phyloP scores from a whole-genome alignment of 2,113 vertebrate genomes.

The Poicephalus gulielmi region DNA sequence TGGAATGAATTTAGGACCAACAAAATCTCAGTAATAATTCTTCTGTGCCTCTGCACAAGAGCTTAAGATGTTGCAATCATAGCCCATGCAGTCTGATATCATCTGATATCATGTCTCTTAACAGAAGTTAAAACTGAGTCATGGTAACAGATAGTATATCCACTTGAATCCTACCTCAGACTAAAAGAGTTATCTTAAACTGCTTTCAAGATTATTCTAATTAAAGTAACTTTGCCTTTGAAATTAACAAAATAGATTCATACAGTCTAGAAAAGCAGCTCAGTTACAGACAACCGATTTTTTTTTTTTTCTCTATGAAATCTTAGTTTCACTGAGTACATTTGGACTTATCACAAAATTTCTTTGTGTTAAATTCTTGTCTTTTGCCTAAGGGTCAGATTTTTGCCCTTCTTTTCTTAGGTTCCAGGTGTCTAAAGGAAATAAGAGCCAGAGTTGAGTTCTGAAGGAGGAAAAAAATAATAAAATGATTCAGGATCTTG shows the following conservation, averaged over 20 bases:
- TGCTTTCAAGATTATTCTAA: background rate
- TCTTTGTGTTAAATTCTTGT: background rate
- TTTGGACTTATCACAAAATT: background rate
- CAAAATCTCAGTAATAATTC: background rate
- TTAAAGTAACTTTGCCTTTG: background rate
- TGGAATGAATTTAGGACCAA: background rate
- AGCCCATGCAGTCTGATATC: fast-evolving
- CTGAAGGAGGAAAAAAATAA: background rate
- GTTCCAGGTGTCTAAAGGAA: background rate
- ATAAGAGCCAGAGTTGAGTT: background rate
- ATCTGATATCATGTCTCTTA: background rate
- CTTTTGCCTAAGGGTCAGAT: background rate
- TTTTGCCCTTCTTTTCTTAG: background rate
- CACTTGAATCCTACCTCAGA: background rate
- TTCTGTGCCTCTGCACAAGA: background rate
- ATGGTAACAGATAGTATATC: background rate
- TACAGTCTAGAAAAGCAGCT: background rate
- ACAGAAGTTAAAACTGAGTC: background rate
- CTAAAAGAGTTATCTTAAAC: background rate
- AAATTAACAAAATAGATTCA: background rate
- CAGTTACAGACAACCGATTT: background rate
- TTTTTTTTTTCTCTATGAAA: background rate
- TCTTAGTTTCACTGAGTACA: background rate
- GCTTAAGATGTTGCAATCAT: background rate
- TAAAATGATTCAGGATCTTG: background rate